Conservation (phyloP, 2,113 vertebrate species). For the Ginglymostoma cirratum region DNA sequence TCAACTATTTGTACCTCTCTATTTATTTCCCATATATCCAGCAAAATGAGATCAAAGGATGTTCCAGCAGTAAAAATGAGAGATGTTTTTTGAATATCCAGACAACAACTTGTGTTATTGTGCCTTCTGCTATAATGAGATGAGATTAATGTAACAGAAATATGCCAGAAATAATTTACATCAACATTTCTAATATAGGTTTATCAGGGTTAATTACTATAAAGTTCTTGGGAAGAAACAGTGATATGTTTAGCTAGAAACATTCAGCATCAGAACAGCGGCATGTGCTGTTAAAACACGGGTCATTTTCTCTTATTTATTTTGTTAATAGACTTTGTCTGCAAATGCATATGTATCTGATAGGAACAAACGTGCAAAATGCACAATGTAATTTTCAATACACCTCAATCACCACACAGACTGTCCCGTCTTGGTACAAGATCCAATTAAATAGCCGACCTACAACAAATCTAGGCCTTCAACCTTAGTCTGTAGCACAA, state of each 20-base stretch:
- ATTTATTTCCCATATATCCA: background rate
- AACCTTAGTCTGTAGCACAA: background rate
- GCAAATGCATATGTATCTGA: too few species aligned
- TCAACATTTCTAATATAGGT: background rate
- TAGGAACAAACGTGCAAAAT: too few species aligned
- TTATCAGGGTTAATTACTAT: background rate
- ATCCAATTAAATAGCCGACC: background rate
- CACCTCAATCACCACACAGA: background rate
- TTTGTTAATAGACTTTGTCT: too few species aligned
- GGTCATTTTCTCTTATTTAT: too few species aligned
- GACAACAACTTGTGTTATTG: background rate
- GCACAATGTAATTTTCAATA: background rate
- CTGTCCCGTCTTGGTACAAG: background rate
- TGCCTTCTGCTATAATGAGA: background rate
- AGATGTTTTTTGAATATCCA: background rate
- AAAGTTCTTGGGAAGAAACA: too few species aligned
- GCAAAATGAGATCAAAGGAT: background rate
- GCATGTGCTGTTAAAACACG: too few species aligned
- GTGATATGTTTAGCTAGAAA: too few species aligned
- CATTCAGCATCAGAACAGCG: too few species aligned
- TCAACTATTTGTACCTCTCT: background rate
- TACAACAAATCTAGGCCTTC: background rate
- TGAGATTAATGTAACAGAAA: background rate
- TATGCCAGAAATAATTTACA: background rate
- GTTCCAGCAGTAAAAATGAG: background rate